A percentile compares a stretch with the other conserved stretches of the same genome.
Evolutionary conservation across 2,113 vertebrate genomes (phyloP).

Genomic region (Muntiacus muntjak): DNA sequence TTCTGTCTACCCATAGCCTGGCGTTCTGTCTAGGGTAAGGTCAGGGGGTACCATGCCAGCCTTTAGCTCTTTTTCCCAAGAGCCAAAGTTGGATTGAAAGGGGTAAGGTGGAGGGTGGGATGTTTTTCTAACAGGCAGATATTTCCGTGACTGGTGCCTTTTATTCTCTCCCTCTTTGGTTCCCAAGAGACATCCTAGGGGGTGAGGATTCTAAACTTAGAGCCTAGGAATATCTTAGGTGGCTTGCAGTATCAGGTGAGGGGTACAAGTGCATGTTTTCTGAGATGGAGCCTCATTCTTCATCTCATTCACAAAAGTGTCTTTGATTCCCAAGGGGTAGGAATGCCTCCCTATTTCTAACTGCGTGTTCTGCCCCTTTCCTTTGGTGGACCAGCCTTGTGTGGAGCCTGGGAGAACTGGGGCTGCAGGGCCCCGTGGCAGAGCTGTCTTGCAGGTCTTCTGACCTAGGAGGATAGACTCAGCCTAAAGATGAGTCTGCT

Average conservation of each 20-base stretch:
- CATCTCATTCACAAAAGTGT: background rate
- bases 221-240: background rate
- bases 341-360: background rate
- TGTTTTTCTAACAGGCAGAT: background rate
- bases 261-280: background rate
- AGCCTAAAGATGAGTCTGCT: background rate
- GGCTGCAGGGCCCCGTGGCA: background rate
- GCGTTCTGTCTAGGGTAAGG: background rate
- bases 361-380: background rate
- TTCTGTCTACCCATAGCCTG: background rate
- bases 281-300: background rate
- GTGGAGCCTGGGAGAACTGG: background rate
- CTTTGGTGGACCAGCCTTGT: background rate
- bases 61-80: background rate
- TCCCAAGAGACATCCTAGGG: background rate
- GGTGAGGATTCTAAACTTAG: background rate
- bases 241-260: background rate
- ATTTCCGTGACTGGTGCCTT: background rate
- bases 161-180: background rate
- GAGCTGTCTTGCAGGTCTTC: background rate
- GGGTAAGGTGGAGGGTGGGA: background rate
- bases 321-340: background rate
- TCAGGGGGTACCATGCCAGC: background rate
- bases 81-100: background rate
- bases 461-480: background rate